A percentile compares a stretch with the other conserved stretches of the same genome.
Evolutionary conservation across 2,113 vertebrate species (phyloP).

Genomic region (Microtus pennsylvanicus): DNA sequence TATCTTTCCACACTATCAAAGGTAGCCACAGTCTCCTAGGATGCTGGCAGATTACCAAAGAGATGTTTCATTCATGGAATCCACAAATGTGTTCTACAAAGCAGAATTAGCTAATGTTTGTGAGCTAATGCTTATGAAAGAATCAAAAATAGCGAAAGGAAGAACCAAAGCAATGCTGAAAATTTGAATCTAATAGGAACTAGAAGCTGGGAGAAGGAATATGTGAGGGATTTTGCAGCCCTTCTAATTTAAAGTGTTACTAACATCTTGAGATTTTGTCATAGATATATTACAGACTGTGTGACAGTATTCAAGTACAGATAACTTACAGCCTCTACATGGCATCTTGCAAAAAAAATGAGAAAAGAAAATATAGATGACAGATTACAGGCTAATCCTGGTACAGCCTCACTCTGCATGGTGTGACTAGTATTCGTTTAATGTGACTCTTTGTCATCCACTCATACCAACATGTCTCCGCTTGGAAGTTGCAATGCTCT

Average conservation of each 20-base stretch:
- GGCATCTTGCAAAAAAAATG: background rate
- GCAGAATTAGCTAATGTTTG: background rate
- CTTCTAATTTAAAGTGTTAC: background rate
- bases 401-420: background rate
- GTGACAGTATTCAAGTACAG: background rate
- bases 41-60: background rate
- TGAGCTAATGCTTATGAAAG: background rate
- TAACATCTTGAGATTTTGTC: background rate
- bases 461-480: background rate
- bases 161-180: background rate
- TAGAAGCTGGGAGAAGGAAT: background rate
- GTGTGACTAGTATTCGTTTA: background rate
- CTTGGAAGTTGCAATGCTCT: rapidly evolving
- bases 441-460: background rate
- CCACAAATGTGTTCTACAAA: background rate
- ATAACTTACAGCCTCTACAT: background rate
- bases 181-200: background rate
- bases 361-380: background rate
- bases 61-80: background rate
- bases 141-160: background rate
- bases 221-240: background rate
- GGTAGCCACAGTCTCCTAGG: background rate
- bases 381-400: background rate
- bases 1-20: background rate
- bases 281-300: background rate